A percentile compares a stretch with the other conserved stretches of the same genome.
These are phyloP conservation scores for Dromius quadrimaculatus DNA, from an alignment of 2,888 invertebrate species.

Conservation along the genomic window DNA sequence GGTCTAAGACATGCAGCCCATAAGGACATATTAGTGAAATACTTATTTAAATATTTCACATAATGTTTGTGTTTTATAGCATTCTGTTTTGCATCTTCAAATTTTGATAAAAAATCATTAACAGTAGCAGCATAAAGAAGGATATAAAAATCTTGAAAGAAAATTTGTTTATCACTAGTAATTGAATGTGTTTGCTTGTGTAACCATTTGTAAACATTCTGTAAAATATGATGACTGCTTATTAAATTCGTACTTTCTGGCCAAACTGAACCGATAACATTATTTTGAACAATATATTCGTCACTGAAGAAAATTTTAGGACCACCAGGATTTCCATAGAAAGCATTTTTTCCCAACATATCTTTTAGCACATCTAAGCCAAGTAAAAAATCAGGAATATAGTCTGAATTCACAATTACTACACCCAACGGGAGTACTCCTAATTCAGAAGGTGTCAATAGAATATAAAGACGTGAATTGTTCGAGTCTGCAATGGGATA, in stretches of 20 bases:
- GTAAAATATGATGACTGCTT: constrained; percentile 44
- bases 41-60: neutral
- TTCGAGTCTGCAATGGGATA: constrained; percentile 15
- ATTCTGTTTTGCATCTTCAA: constrained; percentile 11
- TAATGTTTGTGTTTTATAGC: constrained; percentile 14
- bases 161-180: neutral
- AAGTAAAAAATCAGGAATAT: neutral
- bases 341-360: constrained; percentile 5
- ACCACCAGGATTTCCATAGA: constrained; percentile 26
- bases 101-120: constrained; percentile 25
- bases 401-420: neutral
- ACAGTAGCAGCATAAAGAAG: constrained; percentile 10
- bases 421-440: constrained; percentile 32
- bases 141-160: constrained; percentile 44
- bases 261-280: constrained; percentile 24
- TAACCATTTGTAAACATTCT: constrained; percentile 45
- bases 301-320: constrained; percentile 42
- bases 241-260: constrained; percentile 28
- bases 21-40: neutral
- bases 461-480: neutral
- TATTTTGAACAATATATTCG: constrained; percentile 24
- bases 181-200: no score
- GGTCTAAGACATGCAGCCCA: neutral
- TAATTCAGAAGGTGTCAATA: constrained; percentile 10
- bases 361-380: constrained; percentile 30